phyloP scores from a whole-genome alignment of 2,888 invertebrate genomes.

The Agapostemon virescens region DNA sequence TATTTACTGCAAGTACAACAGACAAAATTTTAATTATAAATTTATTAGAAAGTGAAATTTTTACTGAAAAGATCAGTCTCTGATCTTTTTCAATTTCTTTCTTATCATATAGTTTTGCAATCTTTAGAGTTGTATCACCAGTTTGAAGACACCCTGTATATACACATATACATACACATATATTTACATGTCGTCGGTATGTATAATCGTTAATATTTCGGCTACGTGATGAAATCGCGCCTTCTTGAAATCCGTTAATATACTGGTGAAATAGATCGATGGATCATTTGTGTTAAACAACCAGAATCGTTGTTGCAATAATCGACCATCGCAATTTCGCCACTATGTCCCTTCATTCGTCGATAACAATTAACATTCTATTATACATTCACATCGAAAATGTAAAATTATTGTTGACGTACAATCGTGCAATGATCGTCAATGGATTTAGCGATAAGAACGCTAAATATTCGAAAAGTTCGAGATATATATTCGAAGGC shows the following conservation, averaged over 20 bases:
- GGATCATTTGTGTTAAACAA: conserved; percentile 20
- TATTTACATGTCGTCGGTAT: conserved; percentile 43
- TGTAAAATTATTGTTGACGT: conserved; percentile 35
- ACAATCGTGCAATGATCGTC: conserved; percentile 25
- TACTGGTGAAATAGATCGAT: conserved; percentile 26
- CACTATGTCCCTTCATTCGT: conserved; percentile 7
- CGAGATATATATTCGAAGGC: conserved; percentile 28
- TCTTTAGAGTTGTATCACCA: background rate
- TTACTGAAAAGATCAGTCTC: background rate
- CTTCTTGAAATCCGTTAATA: conserved; percentile 51
- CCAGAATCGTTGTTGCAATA: conserved; percentile 30
- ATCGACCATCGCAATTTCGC: conserved; percentile 16
- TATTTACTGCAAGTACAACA: background rate
- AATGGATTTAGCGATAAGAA: conserved; percentile 37
- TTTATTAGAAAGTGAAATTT: background rate
- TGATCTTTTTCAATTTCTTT: background rate
- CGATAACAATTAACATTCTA: conserved; percentile 38
- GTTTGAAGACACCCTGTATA: conserved; percentile 32
- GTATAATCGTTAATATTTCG: conserved; percentile 55
- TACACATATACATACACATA: conserved; percentile 5
- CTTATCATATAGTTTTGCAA: background rate
- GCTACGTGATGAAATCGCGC: conserved; percentile 53
- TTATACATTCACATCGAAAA: conserved; percentile 33
- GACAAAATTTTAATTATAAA: background rate
- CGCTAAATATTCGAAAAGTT: conserved; percentile 32